Evolutionary conservation across 2,888 invertebrate species (phyloP), one percentile per base, ranked within the genome.

Genomic region (Cantharis nigra): DNA sequence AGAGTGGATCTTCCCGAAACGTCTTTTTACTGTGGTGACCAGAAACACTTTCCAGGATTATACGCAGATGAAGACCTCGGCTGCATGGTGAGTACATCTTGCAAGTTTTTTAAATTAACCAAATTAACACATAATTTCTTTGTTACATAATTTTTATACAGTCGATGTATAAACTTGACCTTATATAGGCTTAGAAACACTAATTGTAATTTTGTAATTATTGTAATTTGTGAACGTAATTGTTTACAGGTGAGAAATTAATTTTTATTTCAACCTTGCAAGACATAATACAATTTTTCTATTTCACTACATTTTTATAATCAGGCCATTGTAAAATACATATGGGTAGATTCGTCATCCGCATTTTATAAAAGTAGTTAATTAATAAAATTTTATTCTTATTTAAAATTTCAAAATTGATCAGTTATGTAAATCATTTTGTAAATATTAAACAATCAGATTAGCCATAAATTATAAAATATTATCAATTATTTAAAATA

Each of bases 61-160:
- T 97, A 97, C 82, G 96, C 95, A 0, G 97, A 97, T 83, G 95
- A 96, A 84, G 94, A 94, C 88, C 90, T 97, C 62, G 96, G 96
- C 18, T 97, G 97, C 88, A 96, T 97, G 96, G 97, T 96, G 86
- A 91, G 91, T 84, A 67, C 72, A 71, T 70, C 71, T 72, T 76
- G 16, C 13, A 26, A 26, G 28, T 30, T 63, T 71, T 14, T 26
- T 63, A 30, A 30, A 30, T 10, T 30, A 30, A 30, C 10, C 28
- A 30, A 1, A 30, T 30, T 30, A 10, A 10, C 10, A 11, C 28
- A 30, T 10, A 26, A 26, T 26, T 30, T 3, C 28, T 11, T 30
- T 10, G 1, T 30, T 30, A 30, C 28, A 30, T 30, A 30, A 30
- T 30, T 30, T 30, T 30, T 28, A 28, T 10, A 10, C 3, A 11